Base-by-base conservation (phyloP, 2,113 vertebrate genomes). In the Myxocyprinus asiaticus region DNA sequence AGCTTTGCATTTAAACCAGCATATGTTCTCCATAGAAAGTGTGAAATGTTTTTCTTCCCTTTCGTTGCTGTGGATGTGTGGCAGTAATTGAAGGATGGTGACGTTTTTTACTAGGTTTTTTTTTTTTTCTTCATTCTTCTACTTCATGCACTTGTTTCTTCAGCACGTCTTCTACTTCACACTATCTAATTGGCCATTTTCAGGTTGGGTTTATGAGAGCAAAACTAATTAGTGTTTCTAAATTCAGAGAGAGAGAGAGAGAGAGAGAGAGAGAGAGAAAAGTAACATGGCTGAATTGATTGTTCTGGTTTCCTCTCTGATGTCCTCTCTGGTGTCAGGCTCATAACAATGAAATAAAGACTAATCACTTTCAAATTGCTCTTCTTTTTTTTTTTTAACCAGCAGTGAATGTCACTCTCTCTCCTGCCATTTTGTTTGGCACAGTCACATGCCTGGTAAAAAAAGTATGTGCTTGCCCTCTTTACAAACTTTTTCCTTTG, bases 221-320 rank as follows among this genome's bases (percentile, higher is more conserved):
- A 91, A 93, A 93, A 92, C 92, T 94, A 94, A 94, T 93, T 94
- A 93, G 93, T 88, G 91, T 93, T 94, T 91, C 91, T 94, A 94
- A 92, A 93, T 93, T 91, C 91, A 92, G 92, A 88, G 83, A 86
- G 73, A 89, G 78, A 59, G 56, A 50, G 66, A 71, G 70, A 75
- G 58, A 22, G n/a, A 12, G 56, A 58, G 66, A 71, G 70, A 75
- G 58, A 22, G 22, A 15, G 50, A 14, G 33, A 67, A 83, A 83
- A 76, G 75, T 76, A 66, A 89, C 89, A 87, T 81, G 71, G 84
- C 82, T 67, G 77, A 82, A 87, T 86, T 88, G 89, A 93, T 92
- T 93, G 91, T 92, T 92, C 93, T 92, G 91, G 89, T 93, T 93
- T 93, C 91, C 89, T 91, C 91, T 91, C 84, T 78, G 22, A 3